Evolutionary conservation across 2,888 invertebrate genomes (phyloP).

Genomic region (Agonum fuliginosum): DNA sequence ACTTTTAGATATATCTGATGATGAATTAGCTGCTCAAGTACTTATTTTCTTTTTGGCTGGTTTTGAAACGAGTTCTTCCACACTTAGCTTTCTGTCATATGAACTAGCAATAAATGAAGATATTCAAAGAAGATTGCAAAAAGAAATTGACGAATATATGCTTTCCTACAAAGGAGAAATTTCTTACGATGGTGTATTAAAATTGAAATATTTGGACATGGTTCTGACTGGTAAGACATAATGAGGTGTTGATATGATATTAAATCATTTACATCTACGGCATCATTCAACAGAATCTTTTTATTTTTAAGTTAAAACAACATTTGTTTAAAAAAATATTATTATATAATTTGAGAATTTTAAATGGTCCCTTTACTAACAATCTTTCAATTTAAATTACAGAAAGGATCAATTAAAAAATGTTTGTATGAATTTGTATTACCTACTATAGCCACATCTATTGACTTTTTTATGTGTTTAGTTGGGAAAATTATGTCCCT

Average conservation of each 20-base stretch:
- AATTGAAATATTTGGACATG: conserved; percentile 74
- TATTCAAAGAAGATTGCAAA: conserved; percentile 60
- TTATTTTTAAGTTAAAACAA: no score
- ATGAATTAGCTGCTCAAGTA: conserved; percentile 75
- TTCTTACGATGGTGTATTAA: conserved; percentile 69
- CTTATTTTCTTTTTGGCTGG: conserved; percentile 73
- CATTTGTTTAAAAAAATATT: no score
- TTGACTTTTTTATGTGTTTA: no score
- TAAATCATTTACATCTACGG: no score
- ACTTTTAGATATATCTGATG: conserved; percentile 67
- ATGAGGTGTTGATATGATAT: background rate
- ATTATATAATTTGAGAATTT: no score
- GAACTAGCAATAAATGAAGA: conserved; percentile 71
- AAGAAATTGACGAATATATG: conserved; percentile 59
- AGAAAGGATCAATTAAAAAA: no score
- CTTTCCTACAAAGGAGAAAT: conserved; percentile 65
- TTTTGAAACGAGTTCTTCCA: conserved; percentile 71
- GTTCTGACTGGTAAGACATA: conserved; percentile 70
- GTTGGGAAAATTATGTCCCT: no score
- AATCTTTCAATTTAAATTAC: no score
- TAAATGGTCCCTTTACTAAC: no score
- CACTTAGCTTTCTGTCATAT: conserved; percentile 71
- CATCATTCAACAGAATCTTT: no score
- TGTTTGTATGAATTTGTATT: no score
- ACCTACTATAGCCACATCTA: no score